Base-by-base conservation (phyloP, 1,140 invertebrate genomes). In the Sycobia sp. region DNA sequence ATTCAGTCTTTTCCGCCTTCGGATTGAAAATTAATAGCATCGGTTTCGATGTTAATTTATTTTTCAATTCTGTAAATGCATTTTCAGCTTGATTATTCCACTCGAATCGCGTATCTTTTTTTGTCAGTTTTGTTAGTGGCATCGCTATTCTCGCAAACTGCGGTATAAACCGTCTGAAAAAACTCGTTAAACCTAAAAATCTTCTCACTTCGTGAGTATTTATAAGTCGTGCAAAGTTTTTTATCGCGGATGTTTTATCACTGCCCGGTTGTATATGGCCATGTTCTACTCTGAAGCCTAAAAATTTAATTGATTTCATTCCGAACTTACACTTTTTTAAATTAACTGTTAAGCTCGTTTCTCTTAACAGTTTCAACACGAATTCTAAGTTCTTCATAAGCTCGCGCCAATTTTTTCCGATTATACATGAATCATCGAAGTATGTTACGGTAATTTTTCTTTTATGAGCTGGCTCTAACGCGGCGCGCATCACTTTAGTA, bases 121-220 rank as follows among this genome's bases (percentile, higher is more conserved):
- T 63, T 13, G 64, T 39, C 18, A 64, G 36, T 11, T 61, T 20
- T 1, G 34, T 66, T 10, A 78, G 16, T 3, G 75, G 76, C 10
- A 41, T 60, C 1, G 70, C 61, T 22, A 74, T 68, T 23, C 51
- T 65, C n/a, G 72, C 66, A 59, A 73, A 78, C 53, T 71, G 69
- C 2, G 65, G 66, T 25, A 84, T 64, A 69, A 80, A 83, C 32
- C 73, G 53, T 32, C 73, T 43, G 62, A 82, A 82, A 69, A 77
- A 84, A 4, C 73, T 71, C 3, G 71, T 67, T 25, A 85, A 65
- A 3, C 84, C 83, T 2, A 85, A 32, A 63, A 86, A 84, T 27
- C 70, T 25, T 49, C 78, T 62, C 0, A 85, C 25, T 39, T 82
- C 73, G 39, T 76, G 73, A 5, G 69, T 54, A 60, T 62, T 76